Conservation (phyloP, 2,888 invertebrate species). For the Atherix ibis region DNA sequence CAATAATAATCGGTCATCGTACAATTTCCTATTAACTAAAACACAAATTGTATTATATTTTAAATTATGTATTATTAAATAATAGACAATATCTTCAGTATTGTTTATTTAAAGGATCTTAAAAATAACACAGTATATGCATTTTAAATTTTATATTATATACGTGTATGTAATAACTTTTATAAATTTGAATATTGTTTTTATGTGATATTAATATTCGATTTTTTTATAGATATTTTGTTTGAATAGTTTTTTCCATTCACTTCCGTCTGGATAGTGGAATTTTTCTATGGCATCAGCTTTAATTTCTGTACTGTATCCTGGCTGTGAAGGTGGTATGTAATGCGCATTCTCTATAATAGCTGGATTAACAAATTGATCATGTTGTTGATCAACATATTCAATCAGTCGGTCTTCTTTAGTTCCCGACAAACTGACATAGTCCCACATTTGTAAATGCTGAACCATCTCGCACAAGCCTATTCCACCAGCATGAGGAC, state of each 20-base stretch:
- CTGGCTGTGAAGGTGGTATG: conserved; percentile 55
- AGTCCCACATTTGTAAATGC: conserved; percentile 83
- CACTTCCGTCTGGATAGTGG: conserved; percentile 60
- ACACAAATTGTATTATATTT: no score
- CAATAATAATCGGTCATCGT: no score
- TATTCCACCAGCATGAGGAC: conserved; percentile 90
- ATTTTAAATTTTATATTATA: no score
- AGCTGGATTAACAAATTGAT: conserved; percentile 67
- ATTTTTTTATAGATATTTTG: no score
- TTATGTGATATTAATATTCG: no score
- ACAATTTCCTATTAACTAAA: no score
- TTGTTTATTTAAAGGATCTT: no score
- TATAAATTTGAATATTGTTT: no score
- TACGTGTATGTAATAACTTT: no score
- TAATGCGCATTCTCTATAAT: conserved; percentile 54
- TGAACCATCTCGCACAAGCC: conserved; percentile 90
- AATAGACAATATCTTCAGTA: no score
- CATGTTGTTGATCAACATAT: conserved; percentile 80
- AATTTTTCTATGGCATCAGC: conserved; percentile 49
- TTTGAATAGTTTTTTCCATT: conserved; percentile 44
- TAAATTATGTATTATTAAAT: no score
- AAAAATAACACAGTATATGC: no score
- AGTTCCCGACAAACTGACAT: conserved; percentile 52
- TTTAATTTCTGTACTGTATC: conserved; percentile 70
- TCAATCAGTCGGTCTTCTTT: conserved; percentile 62